A percentile compares a stretch with the other conserved stretches of the same genome.
Evolutionary conservation across 2,888 invertebrate genomes (phyloP).

Genomic region (Lypha dubia): DNA sequence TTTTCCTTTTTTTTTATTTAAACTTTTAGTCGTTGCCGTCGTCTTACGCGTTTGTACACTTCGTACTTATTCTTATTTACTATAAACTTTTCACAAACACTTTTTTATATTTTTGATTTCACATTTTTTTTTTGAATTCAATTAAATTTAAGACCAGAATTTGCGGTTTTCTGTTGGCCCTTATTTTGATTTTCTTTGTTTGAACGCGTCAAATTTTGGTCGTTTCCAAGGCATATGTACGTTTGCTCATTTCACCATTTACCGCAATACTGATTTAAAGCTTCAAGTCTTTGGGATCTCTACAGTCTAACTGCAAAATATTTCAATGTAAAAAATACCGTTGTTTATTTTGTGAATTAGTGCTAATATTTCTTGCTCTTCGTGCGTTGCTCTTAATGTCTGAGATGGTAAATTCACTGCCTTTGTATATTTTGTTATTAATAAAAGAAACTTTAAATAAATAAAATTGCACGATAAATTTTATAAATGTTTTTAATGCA

Average conservation of each 20-base stretch:
- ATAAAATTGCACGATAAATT: too few relatives aligned
- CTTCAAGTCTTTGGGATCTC: slow-evolving; percentile 32
- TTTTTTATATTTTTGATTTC: slow-evolving; percentile 40
- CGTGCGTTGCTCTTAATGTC: slow-evolving; percentile 9
- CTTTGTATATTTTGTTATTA: too few relatives aligned
- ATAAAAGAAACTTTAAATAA: background rate
- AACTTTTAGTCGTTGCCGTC: too few relatives aligned
- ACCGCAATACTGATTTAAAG: slow-evolving; percentile 66
- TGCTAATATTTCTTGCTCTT: background rate
- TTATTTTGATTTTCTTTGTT: slow-evolving; percentile 2
- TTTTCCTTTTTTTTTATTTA: slow-evolving; percentile 15
- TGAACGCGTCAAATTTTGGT: background rate
- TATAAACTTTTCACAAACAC: slow-evolving; percentile 23
- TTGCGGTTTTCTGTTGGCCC: slow-evolving; percentile 35
- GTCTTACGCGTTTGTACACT: slow-evolving; percentile 39
- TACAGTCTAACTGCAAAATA: slow-evolving; percentile 41
- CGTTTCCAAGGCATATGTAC: slow-evolving; percentile 48
- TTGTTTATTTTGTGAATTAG: slow-evolving; percentile 35
- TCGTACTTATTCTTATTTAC: slow-evolving; percentile 7
- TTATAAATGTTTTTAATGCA: too few relatives aligned
- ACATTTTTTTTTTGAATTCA: slow-evolving; percentile 4
- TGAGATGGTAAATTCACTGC: background rate
- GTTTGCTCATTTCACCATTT: slow-evolving; percentile 63
- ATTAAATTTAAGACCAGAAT: slow-evolving; percentile 16
- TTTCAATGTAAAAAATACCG: slow-evolving; percentile 37